Conservation (phyloP, 1,140 invertebrate genomes). For the Gryllus bimaculatus region DNA sequence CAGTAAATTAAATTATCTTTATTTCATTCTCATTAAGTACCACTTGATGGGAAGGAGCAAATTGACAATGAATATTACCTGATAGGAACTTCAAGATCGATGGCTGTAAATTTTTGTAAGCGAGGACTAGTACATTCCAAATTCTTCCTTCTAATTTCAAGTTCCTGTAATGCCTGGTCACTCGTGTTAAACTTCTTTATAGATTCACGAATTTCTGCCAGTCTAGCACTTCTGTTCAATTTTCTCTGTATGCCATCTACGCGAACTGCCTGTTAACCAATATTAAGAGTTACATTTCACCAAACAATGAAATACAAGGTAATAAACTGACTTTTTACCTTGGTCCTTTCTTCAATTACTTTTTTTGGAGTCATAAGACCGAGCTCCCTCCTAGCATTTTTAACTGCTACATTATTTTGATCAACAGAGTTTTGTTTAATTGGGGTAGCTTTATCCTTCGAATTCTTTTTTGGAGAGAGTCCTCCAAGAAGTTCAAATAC, state of each 20-base stretch:
- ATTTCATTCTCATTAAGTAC: too few species aligned
- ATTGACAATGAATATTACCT: constrained; percentile 27
- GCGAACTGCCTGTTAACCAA: constrained; percentile 39
- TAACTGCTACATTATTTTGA: not conserved
- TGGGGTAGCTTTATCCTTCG: not conserved
- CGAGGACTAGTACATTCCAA: constrained; percentile 30
- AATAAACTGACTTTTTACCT: not conserved
- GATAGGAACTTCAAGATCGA: constrained; percentile 59
- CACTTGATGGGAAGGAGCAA: too few species aligned
- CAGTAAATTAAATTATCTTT: too few species aligned
- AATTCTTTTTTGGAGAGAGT: constrained; percentile 9
- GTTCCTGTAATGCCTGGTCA: constrained; percentile 41
- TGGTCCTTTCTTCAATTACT: not conserved
- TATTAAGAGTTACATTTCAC: not conserved
- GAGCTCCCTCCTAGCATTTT: constrained; percentile 14
- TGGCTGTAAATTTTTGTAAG: constrained; percentile 57
- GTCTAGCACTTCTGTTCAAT: constrained; percentile 48
- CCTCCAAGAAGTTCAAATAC: constrained; percentile 15
- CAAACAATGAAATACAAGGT: not conserved
- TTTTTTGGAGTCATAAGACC: constrained; percentile 18
- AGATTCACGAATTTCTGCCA: constrained; percentile 53
- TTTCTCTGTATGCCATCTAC: constrained; percentile 55
- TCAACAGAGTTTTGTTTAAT: not conserved
- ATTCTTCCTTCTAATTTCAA: constrained; percentile 33
- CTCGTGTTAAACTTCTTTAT: constrained; percentile 45